phyloP scores from a whole-genome alignment of 37 sponge, comb jelly and placozoan genomes.

The Crambe crambe region DNA sequence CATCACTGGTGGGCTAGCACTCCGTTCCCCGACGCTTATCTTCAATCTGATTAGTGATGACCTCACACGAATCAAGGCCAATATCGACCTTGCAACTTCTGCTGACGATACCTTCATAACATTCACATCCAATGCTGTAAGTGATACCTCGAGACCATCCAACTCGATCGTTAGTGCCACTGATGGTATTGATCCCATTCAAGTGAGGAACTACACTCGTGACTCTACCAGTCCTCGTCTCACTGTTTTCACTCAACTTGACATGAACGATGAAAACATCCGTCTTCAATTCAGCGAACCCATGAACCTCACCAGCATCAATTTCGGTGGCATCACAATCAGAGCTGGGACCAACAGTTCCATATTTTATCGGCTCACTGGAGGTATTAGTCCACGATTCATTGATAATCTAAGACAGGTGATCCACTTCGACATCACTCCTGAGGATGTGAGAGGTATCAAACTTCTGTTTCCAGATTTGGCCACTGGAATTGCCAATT shows the following conservation, averaged over 20 bases:
- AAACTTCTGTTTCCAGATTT: slow-evolving; percentile 61
- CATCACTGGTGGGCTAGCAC: neutral
- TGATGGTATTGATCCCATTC: slow-evolving; percentile 31
- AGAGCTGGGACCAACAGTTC: slow-evolving; percentile 21
- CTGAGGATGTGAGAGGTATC: slow-evolving; percentile 78
- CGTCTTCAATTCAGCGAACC: slow-evolving; percentile 78
- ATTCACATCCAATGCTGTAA: slow-evolving; percentile 52
- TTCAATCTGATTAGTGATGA: slow-evolving; percentile 20
- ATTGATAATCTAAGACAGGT: slow-evolving; percentile 28
- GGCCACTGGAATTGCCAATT: slow-evolving; percentile 47
- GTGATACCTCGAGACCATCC: slow-evolving; percentile 56
- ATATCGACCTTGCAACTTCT: slow-evolving; percentile 68
- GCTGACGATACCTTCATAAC: slow-evolving; percentile 51
- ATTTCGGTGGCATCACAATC: slow-evolving; percentile 74
- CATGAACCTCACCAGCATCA: slow-evolving; percentile 63
- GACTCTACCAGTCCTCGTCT: slow-evolving; percentile 65
- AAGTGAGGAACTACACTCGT: slow-evolving; percentile 56
- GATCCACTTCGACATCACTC: slow-evolving; percentile 60
- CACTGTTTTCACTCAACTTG: slow-evolving; percentile 52
- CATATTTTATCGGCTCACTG: slow-evolving; percentile 52
- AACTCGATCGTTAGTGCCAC: slow-evolving; percentile 27
- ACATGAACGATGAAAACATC: slow-evolving; percentile 70
- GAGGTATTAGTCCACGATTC: slow-evolving; percentile 42
- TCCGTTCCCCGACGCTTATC: neutral
- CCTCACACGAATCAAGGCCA: slow-evolving; percentile 53